Evolutionary conservation across 2,113 vertebrate species (phyloP), one percentile per base, ranked within the genome.

Genomic region (Corapipo altera): DNA sequence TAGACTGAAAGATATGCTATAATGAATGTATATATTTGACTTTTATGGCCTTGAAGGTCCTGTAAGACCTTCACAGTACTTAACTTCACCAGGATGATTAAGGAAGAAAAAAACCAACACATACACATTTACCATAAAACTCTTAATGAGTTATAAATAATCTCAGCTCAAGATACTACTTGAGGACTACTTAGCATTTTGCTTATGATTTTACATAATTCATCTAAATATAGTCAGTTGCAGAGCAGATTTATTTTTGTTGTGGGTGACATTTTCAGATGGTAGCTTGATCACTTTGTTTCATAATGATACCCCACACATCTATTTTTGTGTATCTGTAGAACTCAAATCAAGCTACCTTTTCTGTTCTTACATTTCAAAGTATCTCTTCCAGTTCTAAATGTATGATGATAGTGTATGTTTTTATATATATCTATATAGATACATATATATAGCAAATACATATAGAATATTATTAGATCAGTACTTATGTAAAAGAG

Each of bases 121-220:
- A 66, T 52, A 84, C 24, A 44, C 64, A 69, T 80, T 88, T 93
- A 77, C 75, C 82, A 94, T 77, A 93, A 84, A 93, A 90, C 85
- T 71, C 84, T 89, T 96, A 95, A 96, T 82, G 90, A 95, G 94
- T 83, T 97, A 96, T 96, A 97, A 97, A 97, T 97, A 96, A 93
- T 94, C 91, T 91, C 79, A 71, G 46, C 70, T 93, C 72, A 87
- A 85, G 82, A 88, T 72, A 95, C 74, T 93, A 85, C 39, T 95
- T 93, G 86, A 88, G 73, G 72, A 86, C 82, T 95, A 88, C 79
- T 97, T 95, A 95, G 89, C 93, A 95, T 96, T 97, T 96, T 89
- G 78, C 85, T 93, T 96, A 77, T 96, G 91, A 95, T 95, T 94
- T 95, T 97, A 95, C 83, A 94, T 95, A 91, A 91, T 90, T 96